A percentile compares a stretch with the other conserved stretches of the same genome.
These are phyloP conservation scores for Chunga burmeisteri DNA, from an alignment of 2,113 vertebrate species.

Conservation along the genomic window DNA sequence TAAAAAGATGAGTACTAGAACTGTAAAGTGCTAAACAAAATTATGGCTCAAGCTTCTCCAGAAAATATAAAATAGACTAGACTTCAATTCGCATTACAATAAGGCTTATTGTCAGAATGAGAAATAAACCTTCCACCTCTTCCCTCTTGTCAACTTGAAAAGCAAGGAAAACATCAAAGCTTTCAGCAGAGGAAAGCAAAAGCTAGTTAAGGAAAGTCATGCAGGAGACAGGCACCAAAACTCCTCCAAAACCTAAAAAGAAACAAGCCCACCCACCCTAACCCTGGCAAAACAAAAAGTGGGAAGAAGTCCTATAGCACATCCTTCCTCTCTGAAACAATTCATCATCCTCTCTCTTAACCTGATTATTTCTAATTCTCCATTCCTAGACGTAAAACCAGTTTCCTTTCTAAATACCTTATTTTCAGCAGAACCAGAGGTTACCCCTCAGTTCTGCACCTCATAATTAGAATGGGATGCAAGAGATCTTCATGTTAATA, in stretches of 20 bases:
- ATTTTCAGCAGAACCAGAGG: not conserved
- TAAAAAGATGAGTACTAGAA: not conserved
- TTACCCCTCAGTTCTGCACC: not conserved
- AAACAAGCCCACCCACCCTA: not conserved
- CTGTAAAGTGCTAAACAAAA: not conserved
- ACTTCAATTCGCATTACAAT: not conserved
- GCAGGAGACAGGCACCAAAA: not conserved
- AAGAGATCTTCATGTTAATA: fast-evolving
- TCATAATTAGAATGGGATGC: not conserved
- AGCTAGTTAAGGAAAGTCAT: not conserved
- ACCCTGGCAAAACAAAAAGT: not conserved
- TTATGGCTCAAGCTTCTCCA: not conserved
- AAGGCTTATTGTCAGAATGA: not conserved
- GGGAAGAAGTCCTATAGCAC: not conserved
- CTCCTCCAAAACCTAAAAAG: not conserved
- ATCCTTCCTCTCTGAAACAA: not conserved
- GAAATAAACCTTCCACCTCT: not conserved
- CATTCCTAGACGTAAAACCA: not conserved
- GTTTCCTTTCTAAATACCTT: not conserved
- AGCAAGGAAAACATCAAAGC: not conserved
- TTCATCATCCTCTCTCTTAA: not conserved
- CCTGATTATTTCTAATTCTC: not conserved
- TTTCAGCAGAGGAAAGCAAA: not conserved
- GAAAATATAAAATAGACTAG: not conserved
- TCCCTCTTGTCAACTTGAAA: not conserved